phyloP scores from a whole-genome alignment of 2,888 invertebrate genomes.

The Criorhina ranunculi region DNA sequence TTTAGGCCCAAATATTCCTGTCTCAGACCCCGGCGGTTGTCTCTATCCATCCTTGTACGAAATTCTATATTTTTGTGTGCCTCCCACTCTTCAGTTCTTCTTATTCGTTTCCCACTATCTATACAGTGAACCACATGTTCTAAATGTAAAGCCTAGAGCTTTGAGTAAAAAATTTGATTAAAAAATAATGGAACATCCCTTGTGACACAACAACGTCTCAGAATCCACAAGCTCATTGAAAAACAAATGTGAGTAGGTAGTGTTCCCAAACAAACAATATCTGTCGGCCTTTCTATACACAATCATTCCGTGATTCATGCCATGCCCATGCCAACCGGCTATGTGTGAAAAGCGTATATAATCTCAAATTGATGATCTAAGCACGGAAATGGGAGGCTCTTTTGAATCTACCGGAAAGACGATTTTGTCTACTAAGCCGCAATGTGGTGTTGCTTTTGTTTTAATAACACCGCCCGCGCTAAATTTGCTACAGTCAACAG shows the following conservation, averaged over 20 bases:
- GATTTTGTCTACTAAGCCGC: slow-evolving; percentile 45
- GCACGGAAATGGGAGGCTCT: slow-evolving; percentile 67
- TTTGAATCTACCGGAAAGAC: slow-evolving; percentile 69
- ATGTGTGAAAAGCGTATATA: slow-evolving; percentile 16
- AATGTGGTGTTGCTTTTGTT: slow-evolving; percentile 40
- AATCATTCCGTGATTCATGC: slow-evolving; percentile 61
- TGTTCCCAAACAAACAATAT: slow-evolving; percentile 18
- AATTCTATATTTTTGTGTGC: no score
- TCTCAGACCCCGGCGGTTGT: no score
- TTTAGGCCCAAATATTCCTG: no score
- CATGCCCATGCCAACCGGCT: slow-evolving; percentile 21
- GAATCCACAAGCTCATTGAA: slow-evolving; percentile 35
- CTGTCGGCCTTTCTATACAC: slow-evolving; percentile 56
- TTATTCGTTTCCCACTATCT: no score
- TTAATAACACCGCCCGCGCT: slow-evolving; percentile 73
- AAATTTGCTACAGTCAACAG: slow-evolving; percentile 27
- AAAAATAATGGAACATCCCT: neutral
- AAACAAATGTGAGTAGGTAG: slow-evolving; percentile 27
- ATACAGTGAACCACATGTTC: no score
- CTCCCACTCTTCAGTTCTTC: no score
- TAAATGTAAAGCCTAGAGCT: no score
- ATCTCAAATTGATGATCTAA: slow-evolving; percentile 70
- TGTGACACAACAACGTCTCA: neutral
- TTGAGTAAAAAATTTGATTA: no score
- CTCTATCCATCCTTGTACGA: no score